These are phyloP conservation scores for Leptinotarsa undecemlineata DNA, from an alignment of 1,140 invertebrate species.

Conservation along the genomic window DNA sequence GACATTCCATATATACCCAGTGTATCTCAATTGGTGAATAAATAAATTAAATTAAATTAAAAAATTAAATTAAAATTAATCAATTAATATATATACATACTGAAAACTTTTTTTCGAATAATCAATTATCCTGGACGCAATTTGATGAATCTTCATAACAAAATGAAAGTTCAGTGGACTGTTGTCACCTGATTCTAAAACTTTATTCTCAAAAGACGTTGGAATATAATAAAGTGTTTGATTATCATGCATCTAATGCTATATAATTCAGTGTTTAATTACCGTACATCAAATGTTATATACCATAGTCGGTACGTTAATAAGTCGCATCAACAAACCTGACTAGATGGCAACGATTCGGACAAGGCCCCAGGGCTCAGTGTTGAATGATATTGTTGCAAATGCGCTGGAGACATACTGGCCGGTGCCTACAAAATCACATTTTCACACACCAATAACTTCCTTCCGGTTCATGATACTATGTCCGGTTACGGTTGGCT, in stretches of 20 bases:
- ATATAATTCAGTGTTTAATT: neutral
- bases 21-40: too few species aligned
- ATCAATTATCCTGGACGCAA: too few species aligned
- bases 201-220: too few species aligned
- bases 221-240: too few species aligned
- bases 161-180: too few species aligned
- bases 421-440: slow-evolving; percentile 75
- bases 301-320: slow-evolving; percentile 17
- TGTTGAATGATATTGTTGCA: slow-evolving; percentile 75
- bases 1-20: too few species aligned
- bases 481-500: slow-evolving; percentile 27
- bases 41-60: too few species aligned
- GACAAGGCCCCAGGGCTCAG: slow-evolving; percentile 69
- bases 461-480: slow-evolving; percentile 4
- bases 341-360: slow-evolving; percentile 78
- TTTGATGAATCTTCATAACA: too few species aligned
- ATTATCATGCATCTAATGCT: neutral
- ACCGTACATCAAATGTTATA: neutral
- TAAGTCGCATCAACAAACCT: slow-evolving; percentile 63
- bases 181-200: too few species aligned
- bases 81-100: too few species aligned
- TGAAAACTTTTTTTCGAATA: too few species aligned
- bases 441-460: slow-evolving; percentile 30
- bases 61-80: too few species aligned
- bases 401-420: slow-evolving; percentile 84